Conservation (phyloP, 2,113 vertebrate genomes). For the Calypte anna region DNA sequence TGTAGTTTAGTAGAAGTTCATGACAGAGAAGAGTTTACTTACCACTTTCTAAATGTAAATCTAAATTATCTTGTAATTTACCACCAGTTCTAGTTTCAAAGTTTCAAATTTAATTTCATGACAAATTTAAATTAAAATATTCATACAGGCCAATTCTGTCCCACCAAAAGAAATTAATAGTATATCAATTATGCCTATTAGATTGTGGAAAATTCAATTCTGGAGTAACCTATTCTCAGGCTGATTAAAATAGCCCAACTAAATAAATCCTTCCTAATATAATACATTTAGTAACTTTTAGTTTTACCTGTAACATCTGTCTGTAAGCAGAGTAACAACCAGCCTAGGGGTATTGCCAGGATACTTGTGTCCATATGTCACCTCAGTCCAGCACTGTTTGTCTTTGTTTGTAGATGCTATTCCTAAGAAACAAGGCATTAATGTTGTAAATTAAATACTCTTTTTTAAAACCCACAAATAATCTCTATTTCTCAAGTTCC, state of each 20-base stretch:
- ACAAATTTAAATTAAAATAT: not conserved
- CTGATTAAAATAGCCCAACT: not conserved
- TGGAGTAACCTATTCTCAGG: not conserved
- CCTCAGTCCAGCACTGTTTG: slow-evolving; percentile 91
- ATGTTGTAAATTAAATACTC: not conserved
- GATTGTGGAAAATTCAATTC: not conserved
- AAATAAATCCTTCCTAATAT: not conserved
- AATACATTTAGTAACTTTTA: not conserved
- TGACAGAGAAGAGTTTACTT: not conserved
- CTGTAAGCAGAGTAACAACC: slow-evolving; percentile 91
- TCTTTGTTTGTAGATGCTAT: slow-evolving; percentile 88
- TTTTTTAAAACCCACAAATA: not conserved
- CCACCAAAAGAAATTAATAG: not conserved
- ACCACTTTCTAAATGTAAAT: not conserved
- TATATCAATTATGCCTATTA: not conserved
- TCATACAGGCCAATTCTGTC: not conserved
- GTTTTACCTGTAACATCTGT: slow-evolving; percentile 90
- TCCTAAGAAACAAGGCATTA: slow-evolving; percentile 71
- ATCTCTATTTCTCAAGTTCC: not conserved
- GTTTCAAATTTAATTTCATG: not conserved
- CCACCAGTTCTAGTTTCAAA: not conserved
- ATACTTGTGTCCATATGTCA: slow-evolving; percentile 91
- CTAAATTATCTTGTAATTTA: not conserved
- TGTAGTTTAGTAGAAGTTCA: not conserved
- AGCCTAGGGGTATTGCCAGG: slow-evolving; percentile 87